A percentile compares a stretch with the other conserved stretches of the same genome.
Evolutionary conservation across 2,113 vertebrate species (phyloP).

Genomic region (Sorex araneus): DNA sequence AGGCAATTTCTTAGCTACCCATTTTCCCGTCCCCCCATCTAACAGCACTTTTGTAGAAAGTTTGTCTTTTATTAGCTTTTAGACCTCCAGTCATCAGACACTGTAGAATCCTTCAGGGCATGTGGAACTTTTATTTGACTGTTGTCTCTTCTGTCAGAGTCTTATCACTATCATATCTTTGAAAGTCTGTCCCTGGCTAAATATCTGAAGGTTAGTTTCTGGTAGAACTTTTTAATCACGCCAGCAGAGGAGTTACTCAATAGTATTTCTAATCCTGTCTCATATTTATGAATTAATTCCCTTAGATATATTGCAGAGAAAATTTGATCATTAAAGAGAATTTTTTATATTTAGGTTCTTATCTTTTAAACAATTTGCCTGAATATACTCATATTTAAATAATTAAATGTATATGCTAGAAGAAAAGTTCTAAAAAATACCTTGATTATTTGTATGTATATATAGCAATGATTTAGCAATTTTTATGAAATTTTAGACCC

Average conservation of each 20-base stretch:
- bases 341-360: conserved; percentile 75
- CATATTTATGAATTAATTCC: conserved; percentile 78
- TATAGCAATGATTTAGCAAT: not conserved
- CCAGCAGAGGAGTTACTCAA: not conserved
- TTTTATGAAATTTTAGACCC: conserved; percentile 19
- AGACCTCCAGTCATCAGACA: conserved; percentile 61
- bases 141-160: conserved; percentile 68
- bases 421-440: conserved; percentile 23
- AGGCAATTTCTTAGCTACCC: conserved; percentile 54
- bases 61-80: conserved; percentile 85
- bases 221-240: conserved; percentile 72
- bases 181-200: conserved; percentile 78
- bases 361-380: conserved; percentile 63
- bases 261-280: conserved; percentile 49
- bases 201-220: conserved; percentile 80
- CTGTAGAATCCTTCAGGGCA: conserved; percentile 70
- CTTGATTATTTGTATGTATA: not conserved
- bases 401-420: conserved; percentile 47
- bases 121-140: conserved; percentile 80
- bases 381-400: conserved; percentile 72
- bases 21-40: conserved; percentile 16
- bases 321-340: conserved; percentile 69
- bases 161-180: conserved; percentile 77
- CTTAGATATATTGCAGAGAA: conserved; percentile 62
- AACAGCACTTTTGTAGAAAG: conserved; percentile 71